Evolutionary conservation across 2,888 invertebrate species (phyloP).

Genomic region (Drosophila buzzatii): DNA sequence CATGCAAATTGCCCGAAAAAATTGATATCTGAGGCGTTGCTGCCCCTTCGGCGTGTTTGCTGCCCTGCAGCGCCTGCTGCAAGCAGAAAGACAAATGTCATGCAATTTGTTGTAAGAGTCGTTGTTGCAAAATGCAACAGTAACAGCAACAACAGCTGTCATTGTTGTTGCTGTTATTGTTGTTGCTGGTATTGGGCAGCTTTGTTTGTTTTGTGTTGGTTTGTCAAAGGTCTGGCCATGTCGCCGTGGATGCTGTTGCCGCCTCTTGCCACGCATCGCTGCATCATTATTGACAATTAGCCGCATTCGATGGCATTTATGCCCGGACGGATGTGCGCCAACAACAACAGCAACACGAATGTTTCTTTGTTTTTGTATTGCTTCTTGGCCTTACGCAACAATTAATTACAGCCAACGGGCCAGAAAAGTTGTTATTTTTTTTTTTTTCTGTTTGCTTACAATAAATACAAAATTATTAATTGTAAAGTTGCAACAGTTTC

Average conservation of each 20-base stretch:
- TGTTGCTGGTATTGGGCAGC: constrained; percentile 60
- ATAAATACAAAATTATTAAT: constrained; percentile 75
- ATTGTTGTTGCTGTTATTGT: constrained; percentile 35
- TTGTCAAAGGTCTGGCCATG: constrained; percentile 75
- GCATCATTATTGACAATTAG: constrained; percentile 81
- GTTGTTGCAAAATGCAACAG: constrained; percentile 65
- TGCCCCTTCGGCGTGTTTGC: not conserved
- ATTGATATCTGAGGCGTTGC: constrained; percentile 32
- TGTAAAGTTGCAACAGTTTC: constrained; percentile 71
- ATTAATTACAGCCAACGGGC: constrained; percentile 74
- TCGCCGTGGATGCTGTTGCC: constrained; percentile 61
- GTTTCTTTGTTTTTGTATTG: constrained; percentile 43
- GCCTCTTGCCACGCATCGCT: constrained; percentile 76
- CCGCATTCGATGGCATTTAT: constrained; percentile 76
- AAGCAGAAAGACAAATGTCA: constrained; percentile 67
- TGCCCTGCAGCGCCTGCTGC: constrained; percentile 5
- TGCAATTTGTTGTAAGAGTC: constrained; percentile 74
- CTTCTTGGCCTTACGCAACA: constrained; percentile 78
- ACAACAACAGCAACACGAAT: constrained; percentile 37
- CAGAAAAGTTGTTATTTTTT: constrained; percentile 57
- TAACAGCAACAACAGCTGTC: constrained; percentile 52
- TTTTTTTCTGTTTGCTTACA: constrained; percentile 44
- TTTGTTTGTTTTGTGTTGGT: constrained; percentile 75
- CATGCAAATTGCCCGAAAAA: constrained; percentile 43
- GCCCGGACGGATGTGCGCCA: constrained; percentile 71